Conservation (phyloP, 2,888 invertebrate species). For the Lasioglossum villosulum region DNA sequence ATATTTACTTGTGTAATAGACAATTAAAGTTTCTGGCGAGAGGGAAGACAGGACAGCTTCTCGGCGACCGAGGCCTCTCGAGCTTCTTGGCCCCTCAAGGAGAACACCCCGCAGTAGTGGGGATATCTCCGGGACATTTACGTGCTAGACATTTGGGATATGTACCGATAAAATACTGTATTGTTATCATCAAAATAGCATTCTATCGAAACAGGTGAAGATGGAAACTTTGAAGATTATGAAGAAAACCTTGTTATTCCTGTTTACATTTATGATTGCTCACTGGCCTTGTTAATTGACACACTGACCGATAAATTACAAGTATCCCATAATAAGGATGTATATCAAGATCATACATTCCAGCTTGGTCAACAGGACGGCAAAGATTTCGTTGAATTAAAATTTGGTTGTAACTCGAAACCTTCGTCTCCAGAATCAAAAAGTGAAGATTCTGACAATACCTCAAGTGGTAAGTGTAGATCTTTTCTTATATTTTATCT, state of each 20-base stretch:
- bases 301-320: conserved; percentile 84
- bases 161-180: no score
- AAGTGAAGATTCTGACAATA: conserved; percentile 84
- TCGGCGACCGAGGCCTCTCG: no score
- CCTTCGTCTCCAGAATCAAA: conserved; percentile 85
- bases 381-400: conserved; percentile 83
- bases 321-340: conserved; percentile 83
- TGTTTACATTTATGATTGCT: conserved; percentile 89
- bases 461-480: conserved; percentile 73
- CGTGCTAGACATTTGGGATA: no score
- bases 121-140: no score
- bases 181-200: conserved; percentile 52
- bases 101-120: no score
- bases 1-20: no score
- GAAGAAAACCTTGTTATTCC: conserved; percentile 85
- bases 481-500: neutral
- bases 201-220: conserved; percentile 60
- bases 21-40: no score
- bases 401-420: conserved; percentile 81
- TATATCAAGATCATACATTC: conserved; percentile 86
- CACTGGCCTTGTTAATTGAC: conserved; percentile 86
- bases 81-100: no score
- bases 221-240: conserved; percentile 59
- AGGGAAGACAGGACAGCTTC: no score
- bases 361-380: conserved; percentile 81